Evolutionary conservation across 2,797 vertebrate genomes (phyloP).

Genomic region (Ctenochaetus hawaiiensis): DNA sequence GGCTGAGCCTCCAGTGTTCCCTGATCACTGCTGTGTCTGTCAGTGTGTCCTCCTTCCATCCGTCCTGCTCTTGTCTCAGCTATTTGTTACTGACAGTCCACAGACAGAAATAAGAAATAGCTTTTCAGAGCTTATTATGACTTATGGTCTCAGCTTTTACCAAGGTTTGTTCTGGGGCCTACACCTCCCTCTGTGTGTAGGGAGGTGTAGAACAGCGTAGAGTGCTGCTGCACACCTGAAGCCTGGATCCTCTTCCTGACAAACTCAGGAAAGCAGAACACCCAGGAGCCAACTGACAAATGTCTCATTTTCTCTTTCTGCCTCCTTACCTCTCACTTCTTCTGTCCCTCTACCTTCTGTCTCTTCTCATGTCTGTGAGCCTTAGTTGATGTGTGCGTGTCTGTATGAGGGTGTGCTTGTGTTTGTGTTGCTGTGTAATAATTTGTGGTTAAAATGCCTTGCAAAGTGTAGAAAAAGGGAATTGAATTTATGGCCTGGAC

Average conservation of each 20-base stretch:
- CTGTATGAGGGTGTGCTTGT: background rate
- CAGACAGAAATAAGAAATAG: background rate
- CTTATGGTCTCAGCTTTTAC: background rate
- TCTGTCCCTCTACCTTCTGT: background rate
- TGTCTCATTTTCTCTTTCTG: slow-evolving; percentile 27
- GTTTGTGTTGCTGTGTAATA: background rate
- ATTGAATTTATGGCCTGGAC: slow-evolving; percentile 42
- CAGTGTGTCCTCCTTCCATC: slow-evolving; percentile 3
- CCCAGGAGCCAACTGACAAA: slow-evolving; percentile 24
- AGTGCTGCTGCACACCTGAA: slow-evolving; percentile 1
- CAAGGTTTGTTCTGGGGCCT: background rate
- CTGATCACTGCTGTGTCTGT: slow-evolving; percentile 1
- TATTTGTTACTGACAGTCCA: background rate
- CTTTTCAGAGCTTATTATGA: background rate
- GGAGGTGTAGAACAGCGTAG: slow-evolving; percentile 1
- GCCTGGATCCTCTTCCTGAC: background rate
- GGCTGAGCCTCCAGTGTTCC: slow-evolving; percentile 12
- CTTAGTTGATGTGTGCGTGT: background rate
- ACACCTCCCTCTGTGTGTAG: background rate
- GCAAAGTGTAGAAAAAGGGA: slow-evolving; percentile 35
- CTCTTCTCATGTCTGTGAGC: slow-evolving; percentile 4
- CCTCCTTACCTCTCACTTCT: slow-evolving; percentile 5
- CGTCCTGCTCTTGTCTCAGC: background rate
- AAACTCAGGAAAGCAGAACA: slow-evolving; percentile 14
- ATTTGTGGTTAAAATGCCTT: slow-evolving; percentile 31